These are phyloP conservation scores for Brachionus manjavacas DNA, from an alignment of 1,140 invertebrate species.

Conservation along the genomic window DNA sequence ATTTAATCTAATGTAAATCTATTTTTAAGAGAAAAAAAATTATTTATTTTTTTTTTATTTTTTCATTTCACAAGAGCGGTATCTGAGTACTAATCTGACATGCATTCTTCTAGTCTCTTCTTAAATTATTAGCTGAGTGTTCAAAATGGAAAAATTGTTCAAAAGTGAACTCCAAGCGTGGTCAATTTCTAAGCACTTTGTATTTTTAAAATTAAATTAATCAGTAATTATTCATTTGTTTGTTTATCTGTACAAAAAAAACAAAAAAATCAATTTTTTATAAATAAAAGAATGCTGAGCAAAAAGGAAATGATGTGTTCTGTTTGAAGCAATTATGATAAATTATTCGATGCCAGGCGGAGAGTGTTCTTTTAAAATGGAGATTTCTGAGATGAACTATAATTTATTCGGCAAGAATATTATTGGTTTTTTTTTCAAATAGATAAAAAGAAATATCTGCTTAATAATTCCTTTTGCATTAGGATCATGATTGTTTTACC, in stretches of 20 bases:
- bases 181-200: not conserved
- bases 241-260: too few relatives aligned
- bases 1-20: too few relatives aligned
- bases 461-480: not conserved
- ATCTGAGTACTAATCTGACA: not conserved
- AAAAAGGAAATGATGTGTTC: not conserved
- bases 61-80: too few relatives aligned
- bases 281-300: not conserved
- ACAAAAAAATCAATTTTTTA: not conserved
- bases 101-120: not conserved
- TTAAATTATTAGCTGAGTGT: not conserved
- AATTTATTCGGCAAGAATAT: slow-evolving; percentile 14
- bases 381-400: slow-evolving; percentile 4
- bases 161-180: not conserved
- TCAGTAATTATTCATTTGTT: too few relatives aligned
- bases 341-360: not conserved
- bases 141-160: not conserved
- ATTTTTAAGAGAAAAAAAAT: too few relatives aligned
- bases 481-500: not conserved
- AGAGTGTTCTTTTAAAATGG: not conserved
- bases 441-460: not conserved
- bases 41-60: not conserved
- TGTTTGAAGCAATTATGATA: not conserved
- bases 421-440: slow-evolving; percentile 7
- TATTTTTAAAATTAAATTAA: not conserved